These are phyloP conservation scores for Drosophila parabipectinata DNA, from an alignment of 1,140 invertebrate genomes.

Conservation along the genomic window DNA sequence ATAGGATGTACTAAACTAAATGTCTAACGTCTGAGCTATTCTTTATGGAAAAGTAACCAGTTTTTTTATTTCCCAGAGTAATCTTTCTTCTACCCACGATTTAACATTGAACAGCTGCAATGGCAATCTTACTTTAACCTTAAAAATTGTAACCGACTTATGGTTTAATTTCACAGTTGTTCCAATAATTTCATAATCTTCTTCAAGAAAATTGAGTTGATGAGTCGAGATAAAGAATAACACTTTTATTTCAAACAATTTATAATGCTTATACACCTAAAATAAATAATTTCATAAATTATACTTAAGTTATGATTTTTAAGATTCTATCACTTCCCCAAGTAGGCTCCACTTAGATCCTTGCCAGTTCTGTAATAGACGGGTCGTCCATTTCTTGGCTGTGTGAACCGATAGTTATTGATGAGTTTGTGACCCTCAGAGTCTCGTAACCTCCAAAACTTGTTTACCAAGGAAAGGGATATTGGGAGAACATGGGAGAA, in stretches of 20 bases:
- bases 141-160: not conserved
- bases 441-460: slow-evolving; percentile 51
- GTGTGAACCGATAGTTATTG: slow-evolving; percentile 54
- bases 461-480: slow-evolving; percentile 89
- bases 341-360: slow-evolving; percentile 7
- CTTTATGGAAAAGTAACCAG: too few relatives aligned
- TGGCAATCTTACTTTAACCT: not conserved
- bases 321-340: slow-evolving; percentile 24
- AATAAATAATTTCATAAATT: slow-evolving; percentile 37
- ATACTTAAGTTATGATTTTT: not conserved
- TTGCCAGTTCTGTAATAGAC: slow-evolving; percentile 84
- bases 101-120: not conserved
- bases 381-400: slow-evolving; percentile 85
- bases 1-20: not conserved
- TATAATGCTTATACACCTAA: not conserved
- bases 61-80: not conserved
- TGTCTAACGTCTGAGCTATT: not conserved
- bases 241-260: not conserved
- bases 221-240: not conserved
- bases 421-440: slow-evolving; percentile 30
- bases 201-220: not conserved
- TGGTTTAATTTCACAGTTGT: not conserved
- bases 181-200: slow-evolving; percentile 1
- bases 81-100: not conserved
- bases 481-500: slow-evolving; percentile 92